phyloP scores from a whole-genome alignment of 1,140 invertebrate genomes.

The Protaetia brevitarsis region DNA sequence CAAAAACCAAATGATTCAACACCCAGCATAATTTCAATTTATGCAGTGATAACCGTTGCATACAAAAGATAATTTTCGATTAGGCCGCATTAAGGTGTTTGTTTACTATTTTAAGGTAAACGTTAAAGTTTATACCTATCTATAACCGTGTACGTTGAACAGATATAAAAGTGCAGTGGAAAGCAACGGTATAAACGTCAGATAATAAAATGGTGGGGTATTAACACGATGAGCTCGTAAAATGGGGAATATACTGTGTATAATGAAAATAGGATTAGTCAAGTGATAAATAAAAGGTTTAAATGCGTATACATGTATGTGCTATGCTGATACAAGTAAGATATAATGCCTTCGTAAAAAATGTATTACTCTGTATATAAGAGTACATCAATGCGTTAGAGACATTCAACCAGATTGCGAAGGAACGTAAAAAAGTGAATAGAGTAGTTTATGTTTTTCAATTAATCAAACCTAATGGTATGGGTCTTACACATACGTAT shows the following conservation, averaged over 20 bases:
- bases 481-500: too few relatives aligned
- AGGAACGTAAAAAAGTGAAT: too few relatives aligned
- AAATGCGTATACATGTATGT: neutral
- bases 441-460: too few relatives aligned
- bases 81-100: neutral
- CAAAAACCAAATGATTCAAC: neutral
- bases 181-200: neutral
- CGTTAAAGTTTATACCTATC: neutral
- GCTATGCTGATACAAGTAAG: neutral
- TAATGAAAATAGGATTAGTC: neutral
- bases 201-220: conserved; percentile 11
- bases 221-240: neutral
- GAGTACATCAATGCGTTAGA: too few relatives aligned
- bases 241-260: neutral
- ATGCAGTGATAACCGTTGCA: neutral
- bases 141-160: neutral
- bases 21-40: neutral
- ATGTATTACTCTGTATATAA: too few relatives aligned
- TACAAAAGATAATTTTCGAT: neutral
- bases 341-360: neutral
- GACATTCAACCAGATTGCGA: too few relatives aligned
- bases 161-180: neutral
- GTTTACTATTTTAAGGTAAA: conserved; percentile 6
- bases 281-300: conserved; percentile 5
- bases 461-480: too few relatives aligned